Evolutionary conservation across 1,140 invertebrate species (phyloP).

Genomic region (Elymnias hypermnestra): DNA sequence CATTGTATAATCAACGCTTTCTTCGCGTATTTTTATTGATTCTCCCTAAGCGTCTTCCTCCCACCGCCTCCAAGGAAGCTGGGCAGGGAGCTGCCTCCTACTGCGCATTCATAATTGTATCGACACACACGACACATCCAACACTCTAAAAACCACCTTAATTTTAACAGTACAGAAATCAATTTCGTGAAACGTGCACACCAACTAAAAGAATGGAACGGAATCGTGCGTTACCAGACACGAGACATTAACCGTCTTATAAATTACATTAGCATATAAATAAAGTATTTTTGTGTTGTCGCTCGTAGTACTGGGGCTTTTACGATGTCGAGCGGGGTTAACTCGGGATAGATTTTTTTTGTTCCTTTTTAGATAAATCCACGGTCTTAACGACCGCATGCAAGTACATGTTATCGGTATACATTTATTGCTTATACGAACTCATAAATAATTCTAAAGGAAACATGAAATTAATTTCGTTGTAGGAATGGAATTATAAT

Average conservation of each 20-base stretch:
- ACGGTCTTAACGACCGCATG: conserved; percentile 62
- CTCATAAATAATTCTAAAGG: conserved; percentile 66
- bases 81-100: conserved; percentile 68
- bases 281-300: conserved; percentile 74
- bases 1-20: conserved; percentile 72
- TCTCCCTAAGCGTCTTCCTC: conserved; percentile 45
- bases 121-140: conserved; percentile 53
- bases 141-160: conserved; percentile 47
- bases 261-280: conserved; percentile 76
- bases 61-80: conserved; percentile 56
- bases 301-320: conserved; percentile 52
- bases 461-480: conserved; percentile 70
- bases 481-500: conserved; percentile 39
- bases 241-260: conserved; percentile 74
- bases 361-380: conserved; percentile 71
- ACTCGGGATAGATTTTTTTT: conserved; percentile 49
- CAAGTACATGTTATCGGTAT: conserved; percentile 69
- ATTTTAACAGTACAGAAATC: conserved; percentile 33
- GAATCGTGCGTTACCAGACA: conserved; percentile 72
- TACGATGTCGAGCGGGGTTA: conserved; percentile 63
- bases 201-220: conserved; percentile 56
- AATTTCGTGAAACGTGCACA: conserved; percentile 22
- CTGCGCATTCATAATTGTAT: conserved; percentile 74
- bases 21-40: conserved; percentile 75
- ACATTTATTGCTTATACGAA: conserved; percentile 69